phyloP scores from a whole-genome alignment of 2,113 vertebrate genomes.

The Pongo abelii region DNA sequence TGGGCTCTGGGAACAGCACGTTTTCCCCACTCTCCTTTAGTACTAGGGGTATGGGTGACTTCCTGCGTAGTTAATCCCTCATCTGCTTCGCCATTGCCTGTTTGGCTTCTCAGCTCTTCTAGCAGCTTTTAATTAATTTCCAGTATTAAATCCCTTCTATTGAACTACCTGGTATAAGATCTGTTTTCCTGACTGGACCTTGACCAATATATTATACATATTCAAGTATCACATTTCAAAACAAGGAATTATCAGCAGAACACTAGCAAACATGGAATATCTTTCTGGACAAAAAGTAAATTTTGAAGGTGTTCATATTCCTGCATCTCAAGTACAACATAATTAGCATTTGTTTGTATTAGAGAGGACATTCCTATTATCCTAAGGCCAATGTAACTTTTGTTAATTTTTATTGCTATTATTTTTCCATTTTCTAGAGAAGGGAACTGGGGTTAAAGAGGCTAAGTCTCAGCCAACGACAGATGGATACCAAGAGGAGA shows the following conservation, averaged over 20 bases:
- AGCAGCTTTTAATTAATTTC: neutral
- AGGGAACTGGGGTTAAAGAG: neutral
- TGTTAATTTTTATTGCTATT: neutral
- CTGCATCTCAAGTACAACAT: neutral
- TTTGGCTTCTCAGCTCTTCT: neutral
- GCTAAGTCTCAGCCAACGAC: neutral
- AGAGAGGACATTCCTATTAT: neutral
- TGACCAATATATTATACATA: neutral
- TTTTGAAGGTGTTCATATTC: neutral
- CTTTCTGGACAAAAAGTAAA: neutral
- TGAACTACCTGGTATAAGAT: neutral
- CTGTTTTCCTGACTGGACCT: neutral
- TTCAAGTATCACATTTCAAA: neutral
- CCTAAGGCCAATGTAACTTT: neutral
- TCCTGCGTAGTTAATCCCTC: neutral
- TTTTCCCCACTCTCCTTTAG: neutral
- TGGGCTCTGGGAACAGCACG: neutral
- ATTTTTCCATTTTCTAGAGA: neutral
- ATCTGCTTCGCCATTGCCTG: neutral
- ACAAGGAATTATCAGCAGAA: neutral
- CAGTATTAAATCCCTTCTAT: neutral
- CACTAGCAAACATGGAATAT: neutral
- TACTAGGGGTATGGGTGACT: neutral
- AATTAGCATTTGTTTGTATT: neutral
- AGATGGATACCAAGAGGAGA: neutral